Evolutionary conservation across 92 coral and sea anemone species (phyloP).

Genomic region (Paragorgia papillata): DNA sequence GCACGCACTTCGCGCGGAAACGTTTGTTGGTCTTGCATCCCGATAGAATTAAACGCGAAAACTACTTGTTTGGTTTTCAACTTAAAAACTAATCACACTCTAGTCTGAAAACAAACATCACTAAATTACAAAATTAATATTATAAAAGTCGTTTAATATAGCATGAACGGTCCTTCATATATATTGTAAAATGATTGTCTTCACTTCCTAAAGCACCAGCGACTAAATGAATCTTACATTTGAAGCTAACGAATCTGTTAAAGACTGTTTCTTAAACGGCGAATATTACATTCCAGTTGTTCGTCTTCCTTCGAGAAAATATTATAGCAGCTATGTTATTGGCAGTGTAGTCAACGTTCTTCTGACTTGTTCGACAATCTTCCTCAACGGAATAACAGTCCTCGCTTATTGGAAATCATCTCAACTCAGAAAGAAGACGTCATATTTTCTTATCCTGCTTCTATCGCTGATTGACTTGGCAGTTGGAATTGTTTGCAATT

Average conservation of each 20-base stretch:
- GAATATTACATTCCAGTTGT: not conserved
- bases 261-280: not conserved
- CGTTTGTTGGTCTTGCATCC: too few relatives aligned
- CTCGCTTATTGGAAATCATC: conserved; percentile 23
- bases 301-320: not conserved
- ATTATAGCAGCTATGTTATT: conserved; percentile 1
- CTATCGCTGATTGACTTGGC: not conserved
- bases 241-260: not conserved
- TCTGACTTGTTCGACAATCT: not conserved
- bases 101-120: too few relatives aligned
- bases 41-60: too few relatives aligned
- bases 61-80: too few relatives aligned
- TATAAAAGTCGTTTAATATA: too few relatives aligned
- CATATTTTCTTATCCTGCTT: conserved; percentile 26
- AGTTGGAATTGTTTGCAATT: not conserved
- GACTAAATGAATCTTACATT: not conserved
- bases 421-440: not conserved
- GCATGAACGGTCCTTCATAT: too few relatives aligned
- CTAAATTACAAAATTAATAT: too few relatives aligned
- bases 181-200: too few relatives aligned
- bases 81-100: too few relatives aligned
- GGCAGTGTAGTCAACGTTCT: not conserved
- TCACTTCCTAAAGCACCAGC: too few relatives aligned
- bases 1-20: too few relatives aligned
- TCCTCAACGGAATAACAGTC: conserved; percentile 8